Evolutionary conservation across 2,888 invertebrate species (phyloP), one percentile per base, ranked within the genome.

Genomic region (Drosophila acutilabella): DNA sequence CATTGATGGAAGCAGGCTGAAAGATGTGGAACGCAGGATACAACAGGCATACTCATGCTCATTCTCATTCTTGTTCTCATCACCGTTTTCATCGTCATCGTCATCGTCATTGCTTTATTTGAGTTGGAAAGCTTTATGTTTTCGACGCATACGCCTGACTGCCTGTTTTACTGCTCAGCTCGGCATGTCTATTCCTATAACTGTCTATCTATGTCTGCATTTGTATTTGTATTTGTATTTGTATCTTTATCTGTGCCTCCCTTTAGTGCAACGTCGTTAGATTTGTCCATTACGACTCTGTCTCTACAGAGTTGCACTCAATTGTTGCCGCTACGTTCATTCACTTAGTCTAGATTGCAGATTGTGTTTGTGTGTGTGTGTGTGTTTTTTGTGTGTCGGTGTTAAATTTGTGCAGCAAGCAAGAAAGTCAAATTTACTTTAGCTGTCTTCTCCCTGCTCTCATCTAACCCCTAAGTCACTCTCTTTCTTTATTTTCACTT

Each of bases 261-360:
- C 68, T 62, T 79, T 67, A 69, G 81, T 79, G 86, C 71, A 86
- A 74, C 71, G 53, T 83, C 87, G 84, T 83, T 86, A 83, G 74
- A 81, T 74, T 81, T 83, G 79, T 83, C 87, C 81, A 83, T 83
- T 83, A 80, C 80, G 74, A 86, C 68, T 81, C 60, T 66, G 80
- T 83, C 77, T 78, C 83, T 58, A 83, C 64, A 77, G 81, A 83
- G 78, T 57, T 74, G 76, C 78, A 69, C 62, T 71, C 68, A 79
- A 71, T 62, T 77, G 54, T 64, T 78, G 71, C 42, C 68, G 54
- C 45, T 76, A 54, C 47, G 54, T 48, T 64, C 66, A 64, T 74
- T 73, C 64, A 76, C 64, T 77, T 77, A 80, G 74, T 67, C 74
- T 47, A 57, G 64, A 77, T 65, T 66, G 67, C 65, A 71, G 73